Conservation (phyloP, 2,797 vertebrate genomes). For the Odontamblyopus lacepedii region DNA sequence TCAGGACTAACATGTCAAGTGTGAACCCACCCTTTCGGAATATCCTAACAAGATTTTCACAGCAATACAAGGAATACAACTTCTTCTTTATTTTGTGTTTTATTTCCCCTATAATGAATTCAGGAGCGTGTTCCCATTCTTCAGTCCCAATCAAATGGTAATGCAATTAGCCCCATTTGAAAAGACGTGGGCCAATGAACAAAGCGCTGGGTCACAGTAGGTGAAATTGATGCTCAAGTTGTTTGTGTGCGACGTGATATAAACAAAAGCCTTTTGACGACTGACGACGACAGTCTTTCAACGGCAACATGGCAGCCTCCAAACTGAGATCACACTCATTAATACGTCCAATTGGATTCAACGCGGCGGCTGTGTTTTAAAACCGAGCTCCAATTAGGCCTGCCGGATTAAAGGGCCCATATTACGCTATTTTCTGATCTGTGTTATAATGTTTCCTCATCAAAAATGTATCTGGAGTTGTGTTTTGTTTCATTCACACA, state of each 20-base stretch:
- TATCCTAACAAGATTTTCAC: not conserved
- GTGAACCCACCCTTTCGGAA: no score
- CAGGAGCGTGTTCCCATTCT: conserved; percentile 24
- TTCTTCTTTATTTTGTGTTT: not conserved
- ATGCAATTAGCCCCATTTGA: conserved; percentile 64
- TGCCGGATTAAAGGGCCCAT: no score
- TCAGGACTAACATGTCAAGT: no score
- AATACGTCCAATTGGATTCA: conserved; percentile 63
- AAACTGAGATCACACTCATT: conserved; percentile 61
- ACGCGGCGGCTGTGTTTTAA: conserved; percentile 29
- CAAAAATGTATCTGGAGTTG: no score
- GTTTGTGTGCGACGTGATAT: conserved; percentile 60
- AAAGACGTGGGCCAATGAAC: conserved; percentile 57
- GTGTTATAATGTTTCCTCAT: no score
- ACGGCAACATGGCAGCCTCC: conserved; percentile 56
- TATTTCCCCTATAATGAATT: conserved; percentile 5
- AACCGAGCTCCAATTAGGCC: conserved; percentile 36
- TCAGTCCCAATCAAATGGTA: conserved; percentile 43
- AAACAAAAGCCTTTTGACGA: conserved; percentile 67
- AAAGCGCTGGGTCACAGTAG: conserved; percentile 59
- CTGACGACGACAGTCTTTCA: conserved; percentile 45
- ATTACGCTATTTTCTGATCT: no score
- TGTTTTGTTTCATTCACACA: no score
- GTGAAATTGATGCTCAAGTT: conserved; percentile 62
- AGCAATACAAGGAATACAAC: not conserved